Base-by-base conservation (phyloP, 2,113 vertebrate species). In the Blennius ocellaris region DNA sequence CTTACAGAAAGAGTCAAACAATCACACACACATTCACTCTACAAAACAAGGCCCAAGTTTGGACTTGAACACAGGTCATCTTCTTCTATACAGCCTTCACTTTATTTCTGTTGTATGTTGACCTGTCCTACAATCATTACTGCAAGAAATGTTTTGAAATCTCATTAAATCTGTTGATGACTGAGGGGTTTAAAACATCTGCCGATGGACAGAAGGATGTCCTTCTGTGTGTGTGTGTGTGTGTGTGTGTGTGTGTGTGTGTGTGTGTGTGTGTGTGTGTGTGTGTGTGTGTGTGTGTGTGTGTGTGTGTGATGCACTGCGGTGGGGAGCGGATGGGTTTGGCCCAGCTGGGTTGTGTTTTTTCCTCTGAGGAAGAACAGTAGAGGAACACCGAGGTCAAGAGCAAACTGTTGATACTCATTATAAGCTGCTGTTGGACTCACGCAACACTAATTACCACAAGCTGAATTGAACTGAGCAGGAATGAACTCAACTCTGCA, bases 301-400 rank as follows among this genome's bases (percentile, higher is more conserved):
- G 44, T 73, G 69, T 69, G 59, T 61, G 12, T 14, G 39, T 67
- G 70, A 66, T 16, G 16, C 6, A 45, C 67, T 49, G 48, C 54
- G 58, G 62, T 66, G 45, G 51, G 17, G 63, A 84, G 53, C 66
- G 76, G 90, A 86, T 84, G 88, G 80, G 90, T 80, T 86, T 44
- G 78, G 72, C 68, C 82, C 67, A 59, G 59, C 52, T 76, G 80
- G 63, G 75, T 67, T 67, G 63, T 83, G 81, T 76, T 82, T 84
- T 80, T 86, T 84, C 82, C 84, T 87, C 57, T 73, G 72, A 84
- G 89, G 87, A 91, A 88, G 78, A 63, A 60, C 74, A 57, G 52
- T 60, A 73, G 64, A 74, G 43, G 78, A 59, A 73, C 77, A 64
- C 41, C 61, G 72, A 69, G 84, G 86, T 85, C 83, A 86, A 81